phyloP scores from a whole-genome alignment of 2,797 vertebrate genomes.

The Xyrichtys novacula region DNA sequence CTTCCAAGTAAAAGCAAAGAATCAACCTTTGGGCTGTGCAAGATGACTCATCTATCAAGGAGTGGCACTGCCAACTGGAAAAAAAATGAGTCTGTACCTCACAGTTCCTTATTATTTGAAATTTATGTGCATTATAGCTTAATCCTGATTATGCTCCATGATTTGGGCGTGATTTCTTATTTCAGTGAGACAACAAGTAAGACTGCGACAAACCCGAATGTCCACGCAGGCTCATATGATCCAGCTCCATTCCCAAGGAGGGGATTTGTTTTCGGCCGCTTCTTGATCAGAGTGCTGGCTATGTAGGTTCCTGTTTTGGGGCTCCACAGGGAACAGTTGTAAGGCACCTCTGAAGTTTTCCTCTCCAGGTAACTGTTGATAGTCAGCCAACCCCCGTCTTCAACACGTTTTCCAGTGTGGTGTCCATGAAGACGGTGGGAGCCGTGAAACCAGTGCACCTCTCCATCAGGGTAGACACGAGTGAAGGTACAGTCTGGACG shows the following conservation, averaged over 20 bases:
- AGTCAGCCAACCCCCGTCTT: conserved; percentile 44
- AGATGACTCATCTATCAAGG: conserved; percentile 7
- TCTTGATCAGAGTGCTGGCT: neutral
- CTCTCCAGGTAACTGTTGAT: conserved; percentile 41
- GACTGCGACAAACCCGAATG: conserved; percentile 20
- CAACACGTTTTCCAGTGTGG: conserved; percentile 17
- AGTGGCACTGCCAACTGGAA: neutral
- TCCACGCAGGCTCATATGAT: conserved; percentile 8
- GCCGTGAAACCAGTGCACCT: conserved; percentile 74
- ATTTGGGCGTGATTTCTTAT: conserved; percentile 18
- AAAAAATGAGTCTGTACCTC: conserved; percentile 32
- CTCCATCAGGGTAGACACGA: conserved; percentile 59
- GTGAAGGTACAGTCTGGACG: conserved; percentile 64
- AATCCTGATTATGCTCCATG: neutral
- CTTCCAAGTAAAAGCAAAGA: neutral
- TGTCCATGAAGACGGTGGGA: conserved; percentile 13
- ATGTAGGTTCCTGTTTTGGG: conserved; percentile 48
- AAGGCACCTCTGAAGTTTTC: neutral
- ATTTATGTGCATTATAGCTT: conserved; percentile 3
- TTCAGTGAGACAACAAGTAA: conserved; percentile 30
- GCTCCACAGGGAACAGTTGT: conserved; percentile 72
- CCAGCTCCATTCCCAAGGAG: neutral
- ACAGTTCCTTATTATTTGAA: conserved; percentile 3
- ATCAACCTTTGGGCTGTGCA: conserved; percentile 9
- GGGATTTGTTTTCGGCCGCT: accelerated